Evolutionary conservation across 2,113 vertebrate genomes (phyloP).

Genomic region (Antechinus flavipes): DNA sequence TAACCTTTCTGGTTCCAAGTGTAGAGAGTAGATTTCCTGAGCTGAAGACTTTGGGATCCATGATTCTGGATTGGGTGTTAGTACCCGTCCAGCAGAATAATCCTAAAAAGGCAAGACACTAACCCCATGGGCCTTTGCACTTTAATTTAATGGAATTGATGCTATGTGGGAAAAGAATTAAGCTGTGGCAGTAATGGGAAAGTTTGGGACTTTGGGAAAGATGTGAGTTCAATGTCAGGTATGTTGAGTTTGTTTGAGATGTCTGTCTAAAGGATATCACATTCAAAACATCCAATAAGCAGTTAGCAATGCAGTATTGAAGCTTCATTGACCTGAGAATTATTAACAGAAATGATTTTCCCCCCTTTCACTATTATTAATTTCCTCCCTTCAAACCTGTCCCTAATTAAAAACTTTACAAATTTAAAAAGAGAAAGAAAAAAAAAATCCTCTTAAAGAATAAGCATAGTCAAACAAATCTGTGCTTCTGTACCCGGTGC

Average conservation of each 20-base stretch:
- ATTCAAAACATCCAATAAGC: neutral
- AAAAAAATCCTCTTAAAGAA: neutral
- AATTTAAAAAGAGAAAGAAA: neutral
- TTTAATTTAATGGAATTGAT: neutral
- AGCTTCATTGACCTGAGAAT: neutral
- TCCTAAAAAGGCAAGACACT: neutral
- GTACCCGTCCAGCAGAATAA: neutral
- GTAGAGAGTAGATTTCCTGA: neutral
- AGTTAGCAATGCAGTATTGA: neutral
- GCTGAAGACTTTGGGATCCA: neutral
- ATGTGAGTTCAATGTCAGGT: neutral
- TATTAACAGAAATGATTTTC: neutral
- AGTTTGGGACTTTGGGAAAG: neutral
- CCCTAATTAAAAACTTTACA: neutral
- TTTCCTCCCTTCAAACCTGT: neutral
- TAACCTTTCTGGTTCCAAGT: neutral
- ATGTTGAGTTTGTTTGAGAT: neutral
- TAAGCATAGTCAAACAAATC: neutral
- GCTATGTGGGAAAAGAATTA: neutral
- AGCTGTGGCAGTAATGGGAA: neutral
- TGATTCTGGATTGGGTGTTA: neutral
- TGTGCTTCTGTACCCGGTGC: neutral
- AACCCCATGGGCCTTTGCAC: neutral
- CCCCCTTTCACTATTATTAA: neutral
- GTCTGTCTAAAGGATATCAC: neutral